Conservation (phyloP, 2,113 vertebrate species). For the Micronycteris hirsuta region DNA sequence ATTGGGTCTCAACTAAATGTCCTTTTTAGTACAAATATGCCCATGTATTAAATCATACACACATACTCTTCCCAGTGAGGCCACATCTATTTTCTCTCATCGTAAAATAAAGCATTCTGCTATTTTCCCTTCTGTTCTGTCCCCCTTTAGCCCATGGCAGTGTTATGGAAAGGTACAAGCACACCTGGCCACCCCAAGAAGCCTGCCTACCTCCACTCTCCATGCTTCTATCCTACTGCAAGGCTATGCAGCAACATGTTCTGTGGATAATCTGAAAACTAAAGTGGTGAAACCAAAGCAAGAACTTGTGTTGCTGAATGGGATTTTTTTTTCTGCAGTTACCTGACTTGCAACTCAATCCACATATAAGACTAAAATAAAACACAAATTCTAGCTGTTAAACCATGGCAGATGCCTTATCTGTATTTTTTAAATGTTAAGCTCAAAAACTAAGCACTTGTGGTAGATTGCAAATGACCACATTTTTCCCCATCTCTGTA, state of each 20-base stretch:
- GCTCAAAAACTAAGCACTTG: neutral
- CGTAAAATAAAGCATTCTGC: neutral
- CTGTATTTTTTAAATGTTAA: neutral
- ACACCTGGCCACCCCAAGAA: neutral
- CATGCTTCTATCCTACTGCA: neutral
- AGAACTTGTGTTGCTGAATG: neutral
- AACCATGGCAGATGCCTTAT: neutral
- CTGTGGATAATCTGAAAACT: neutral
- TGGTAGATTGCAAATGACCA: neutral
- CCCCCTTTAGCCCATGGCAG: neutral
- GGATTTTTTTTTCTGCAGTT: neutral
- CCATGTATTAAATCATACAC: neutral
- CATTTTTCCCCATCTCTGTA: neutral
- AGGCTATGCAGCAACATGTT: neutral
- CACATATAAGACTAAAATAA: neutral
- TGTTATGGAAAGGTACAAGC: neutral
- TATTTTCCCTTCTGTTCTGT: neutral
- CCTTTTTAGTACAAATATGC: neutral
- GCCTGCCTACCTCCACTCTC: rapidly evolving
- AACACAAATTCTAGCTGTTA: neutral
- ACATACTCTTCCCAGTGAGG: neutral
- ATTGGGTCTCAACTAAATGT: neutral
- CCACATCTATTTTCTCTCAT: neutral
- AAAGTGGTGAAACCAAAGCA: neutral
- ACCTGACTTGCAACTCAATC: neutral